Percentiles rank a stretch among this genome's conserved stretches.
phyloP scores from a whole-genome alignment of 1,140 invertebrate species.

The Drosophila littoralis region DNA sequence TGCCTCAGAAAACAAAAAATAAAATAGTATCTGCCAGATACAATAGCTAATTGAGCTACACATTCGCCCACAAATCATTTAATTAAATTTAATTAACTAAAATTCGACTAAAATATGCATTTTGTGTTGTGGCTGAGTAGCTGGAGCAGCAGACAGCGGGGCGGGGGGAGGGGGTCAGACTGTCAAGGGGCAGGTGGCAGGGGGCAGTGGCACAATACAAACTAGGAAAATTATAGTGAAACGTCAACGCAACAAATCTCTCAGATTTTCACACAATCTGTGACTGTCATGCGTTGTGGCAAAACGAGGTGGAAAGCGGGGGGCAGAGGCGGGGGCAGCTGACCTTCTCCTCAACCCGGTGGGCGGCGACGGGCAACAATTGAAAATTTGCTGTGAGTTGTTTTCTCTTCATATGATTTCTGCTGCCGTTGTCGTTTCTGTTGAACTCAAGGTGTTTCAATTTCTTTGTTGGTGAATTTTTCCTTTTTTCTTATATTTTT shows the following conservation, averaged over 20 bases:
- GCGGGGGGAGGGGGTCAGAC: no score
- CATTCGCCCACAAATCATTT: slow-evolving; percentile 46
- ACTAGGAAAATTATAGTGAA: slow-evolving; percentile 56
- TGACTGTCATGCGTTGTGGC: slow-evolving; percentile 59
- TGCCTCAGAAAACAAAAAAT: background rate
- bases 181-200: background rate
- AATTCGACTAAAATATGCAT: slow-evolving; percentile 65
- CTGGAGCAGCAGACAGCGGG: no score
- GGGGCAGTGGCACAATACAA: background rate
- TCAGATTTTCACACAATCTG: slow-evolving; percentile 77
- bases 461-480: slow-evolving; percentile 30
- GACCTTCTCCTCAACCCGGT: slow-evolving; percentile 25
- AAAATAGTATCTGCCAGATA: slow-evolving; percentile 9
- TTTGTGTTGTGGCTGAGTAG: background rate
- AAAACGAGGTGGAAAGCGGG: background rate
- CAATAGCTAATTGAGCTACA: slow-evolving; percentile 15
- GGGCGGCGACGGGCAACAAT: slow-evolving; percentile 39
- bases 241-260: slow-evolving; percentile 69
- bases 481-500: slow-evolving; percentile 20
- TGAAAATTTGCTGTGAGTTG: slow-evolving; percentile 34
- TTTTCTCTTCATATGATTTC: slow-evolving; percentile 3
- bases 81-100: slow-evolving; percentile 70
- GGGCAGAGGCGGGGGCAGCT: background rate
- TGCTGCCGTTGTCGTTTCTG: background rate
- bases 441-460: slow-evolving; percentile 33